Evolutionary conservation across 2,113 vertebrate genomes (phyloP), one percentile per base, ranked within the genome.

Genomic region (Atractosteus spatula): DNA sequence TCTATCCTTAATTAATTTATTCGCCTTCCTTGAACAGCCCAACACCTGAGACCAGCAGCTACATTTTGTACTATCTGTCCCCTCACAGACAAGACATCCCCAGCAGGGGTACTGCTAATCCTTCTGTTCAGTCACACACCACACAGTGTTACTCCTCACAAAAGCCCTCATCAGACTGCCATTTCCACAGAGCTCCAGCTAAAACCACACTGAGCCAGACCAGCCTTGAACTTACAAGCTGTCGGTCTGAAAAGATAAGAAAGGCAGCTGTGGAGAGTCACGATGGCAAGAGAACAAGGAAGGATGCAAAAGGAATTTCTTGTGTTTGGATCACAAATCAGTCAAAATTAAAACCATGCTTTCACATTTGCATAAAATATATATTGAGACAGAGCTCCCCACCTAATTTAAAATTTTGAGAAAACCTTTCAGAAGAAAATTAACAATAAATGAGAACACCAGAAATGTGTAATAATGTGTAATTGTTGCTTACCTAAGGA

Each of bases 1-100:
- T 57, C 47, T 7, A 51, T 7, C 47, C 47, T 76, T 75, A 74
- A 83, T 78, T 81, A 78, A 84, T 83, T 80, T 75, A 74, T 51
- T 51, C 17, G 79, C 42, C 41, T 73, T 74, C 71, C 69, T 82
- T 77, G 47, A 73, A 74, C 17, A 72, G 44, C 55, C 72, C 70
- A 78, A 77, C 82, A 86, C 83, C 83, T 85, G 80, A 77, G 86
- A 82, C 82, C 76, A 80, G 55, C 55, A 63, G 69, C n/a, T 17
- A 29, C 72, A 55, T 68, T 78, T 55, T 68, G 71, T 79, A 62
- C 78, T 76, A 76, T 83, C 80, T 76, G 77, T 45, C 74, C 2
- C 3, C 13, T 72, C 81, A 55, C 66, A 71, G 68, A 77, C 69
- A 47, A 43, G 72, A 42, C 64, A 66, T 8, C 67, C 74, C 63